Evolutionary conservation across 2,113 vertebrate genomes (phyloP), one percentile per base, ranked within the genome.

Genomic region (Neogobius melanostomus): DNA sequence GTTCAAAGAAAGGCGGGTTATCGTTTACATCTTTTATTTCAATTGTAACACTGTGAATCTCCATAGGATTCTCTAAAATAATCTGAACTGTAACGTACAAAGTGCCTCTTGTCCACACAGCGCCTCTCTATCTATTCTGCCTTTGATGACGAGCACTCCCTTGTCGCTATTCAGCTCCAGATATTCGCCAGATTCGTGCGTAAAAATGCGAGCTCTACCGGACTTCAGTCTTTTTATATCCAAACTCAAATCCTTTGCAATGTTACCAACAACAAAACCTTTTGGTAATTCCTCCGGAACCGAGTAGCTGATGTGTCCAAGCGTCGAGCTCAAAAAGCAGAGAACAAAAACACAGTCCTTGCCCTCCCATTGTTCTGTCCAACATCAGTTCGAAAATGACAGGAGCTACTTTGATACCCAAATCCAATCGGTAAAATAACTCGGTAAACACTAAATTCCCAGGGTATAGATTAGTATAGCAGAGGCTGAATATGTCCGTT

Each of bases 61-160:
- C 82, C 63, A 92, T 84, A 12, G 92, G 91, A 11, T 89, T 88
- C 69, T 91, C 81, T 50, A 92, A 2, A 28, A 91, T 66, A 42
- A 92, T 70, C 44, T 92, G 90, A 70, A 90, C 72, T 85, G 74
- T 47, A 93, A 42, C 42, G 89, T 45, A 46, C 91, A 93, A n/a
- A 84, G 82, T 7, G 86, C 75, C 0, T n/a, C 60, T 53, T 83
- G 71, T 51, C 79, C 76, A 9, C 93, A 94, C 12, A 93, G 67
- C 1, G 49, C 43, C 59, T 94, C 93, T 54, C 93, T 46, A 68
- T 94, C 92, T 51, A 94, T 85, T 80, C 80, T 91, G 42, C 88
- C 84, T 43, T 82, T 91, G 50, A 92, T 64, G 7, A 76, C 46
- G 49, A 93, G 74, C 36, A 85, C 73, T 53, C 66, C 81, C 0